Conservation (phyloP, 2,113 vertebrate genomes). For the Stigmatopora argus region DNA sequence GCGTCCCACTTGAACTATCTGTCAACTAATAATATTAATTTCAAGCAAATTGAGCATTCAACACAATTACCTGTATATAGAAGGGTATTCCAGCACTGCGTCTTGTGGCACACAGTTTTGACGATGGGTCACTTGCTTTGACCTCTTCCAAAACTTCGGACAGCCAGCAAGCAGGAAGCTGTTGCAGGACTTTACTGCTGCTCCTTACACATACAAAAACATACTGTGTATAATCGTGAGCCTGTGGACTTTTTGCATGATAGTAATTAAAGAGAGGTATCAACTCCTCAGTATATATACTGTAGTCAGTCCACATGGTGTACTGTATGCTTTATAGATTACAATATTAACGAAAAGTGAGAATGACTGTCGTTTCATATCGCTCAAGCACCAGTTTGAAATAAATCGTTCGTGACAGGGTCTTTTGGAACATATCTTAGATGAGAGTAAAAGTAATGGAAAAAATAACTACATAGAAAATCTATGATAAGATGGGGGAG, state of each 20-base stretch:
- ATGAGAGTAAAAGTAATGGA: slow-evolving; percentile 2
- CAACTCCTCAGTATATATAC: too few relatives aligned
- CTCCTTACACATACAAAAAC: slow-evolving; percentile 65
- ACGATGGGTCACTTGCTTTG: slow-evolving; percentile 82
- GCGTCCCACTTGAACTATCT: background rate
- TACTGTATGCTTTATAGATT: too few relatives aligned
- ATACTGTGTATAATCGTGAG: background rate
- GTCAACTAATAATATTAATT: background rate
- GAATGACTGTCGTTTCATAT: too few relatives aligned
- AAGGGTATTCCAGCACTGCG: slow-evolving; percentile 96
- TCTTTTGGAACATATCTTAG: too few relatives aligned
- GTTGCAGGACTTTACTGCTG: slow-evolving; percentile 70
- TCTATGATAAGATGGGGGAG: background rate
- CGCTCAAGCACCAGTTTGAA: too few relatives aligned
- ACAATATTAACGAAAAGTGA: too few relatives aligned
- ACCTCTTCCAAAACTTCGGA: slow-evolving; percentile 83
- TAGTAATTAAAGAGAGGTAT: too few relatives aligned
- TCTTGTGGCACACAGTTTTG: slow-evolving; percentile 89
- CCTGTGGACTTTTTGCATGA: too few relatives aligned
- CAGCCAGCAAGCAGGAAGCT: slow-evolving; percentile 84
- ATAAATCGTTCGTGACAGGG: too few relatives aligned
- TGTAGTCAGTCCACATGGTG: too few relatives aligned
- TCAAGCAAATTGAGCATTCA: background rate
- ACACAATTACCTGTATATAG: slow-evolving; percentile 85
- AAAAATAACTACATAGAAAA: background rate